These are phyloP conservation scores for Timema cristinae DNA, from an alignment of 2,888 invertebrate species.

Conservation along the genomic window DNA sequence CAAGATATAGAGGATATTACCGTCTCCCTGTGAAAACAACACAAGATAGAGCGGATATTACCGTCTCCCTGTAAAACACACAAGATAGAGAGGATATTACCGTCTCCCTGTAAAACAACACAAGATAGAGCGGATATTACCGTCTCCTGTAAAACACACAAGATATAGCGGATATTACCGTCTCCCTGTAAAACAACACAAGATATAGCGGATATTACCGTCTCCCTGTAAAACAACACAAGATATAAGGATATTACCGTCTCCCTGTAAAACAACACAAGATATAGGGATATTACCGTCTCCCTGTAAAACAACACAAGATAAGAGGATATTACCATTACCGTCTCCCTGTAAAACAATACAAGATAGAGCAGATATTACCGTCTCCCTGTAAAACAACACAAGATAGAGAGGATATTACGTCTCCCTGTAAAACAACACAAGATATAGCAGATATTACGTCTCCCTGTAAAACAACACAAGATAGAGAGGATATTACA, in stretches of 20 bases:
- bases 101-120: conserved; percentile 68
- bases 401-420: conserved; percentile 65
- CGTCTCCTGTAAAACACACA: conserved; percentile 67
- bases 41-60: conserved; percentile 65
- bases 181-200: conserved; percentile 64
- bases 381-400: conserved; percentile 73
- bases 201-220: conserved; percentile 78
- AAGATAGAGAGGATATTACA: conserved; percentile 74
- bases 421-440: conserved; percentile 69
- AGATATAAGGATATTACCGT: conserved; percentile 69
- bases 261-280: conserved; percentile 60
- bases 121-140: conserved; percentile 69
- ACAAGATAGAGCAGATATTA: conserved; percentile 65
- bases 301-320: conserved; percentile 55
- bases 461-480: conserved; percentile 64
- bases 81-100: conserved; percentile 69
- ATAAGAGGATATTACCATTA: conserved; percentile 54
- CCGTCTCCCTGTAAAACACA: conserved; percentile 73
- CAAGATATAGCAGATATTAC: conserved; percentile 74
- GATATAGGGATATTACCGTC: conserved; percentile 74
- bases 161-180: conserved; percentile 78
- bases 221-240: conserved; percentile 64
- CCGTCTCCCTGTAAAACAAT: conserved; percentile 73
- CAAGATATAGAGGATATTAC: conserved; percentile 74
- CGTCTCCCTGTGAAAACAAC: conserved; percentile 70